phyloP scores from a whole-genome alignment of 1,140 invertebrate species.

The Ridgeia piscesae region DNA sequence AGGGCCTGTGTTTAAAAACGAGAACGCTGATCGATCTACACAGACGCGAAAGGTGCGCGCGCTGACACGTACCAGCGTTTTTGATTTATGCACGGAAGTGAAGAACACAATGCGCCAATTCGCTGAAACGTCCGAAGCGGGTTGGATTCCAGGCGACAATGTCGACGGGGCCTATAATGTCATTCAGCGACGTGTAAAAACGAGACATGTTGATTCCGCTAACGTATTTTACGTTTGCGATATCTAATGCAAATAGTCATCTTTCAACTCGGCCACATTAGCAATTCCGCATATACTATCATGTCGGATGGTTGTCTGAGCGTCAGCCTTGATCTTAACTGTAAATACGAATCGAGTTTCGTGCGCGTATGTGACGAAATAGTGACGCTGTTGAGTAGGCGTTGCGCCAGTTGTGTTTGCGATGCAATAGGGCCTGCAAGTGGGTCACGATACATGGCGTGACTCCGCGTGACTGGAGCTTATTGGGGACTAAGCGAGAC shows the following conservation, averaged over 20 bases:
- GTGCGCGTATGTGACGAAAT: background rate
- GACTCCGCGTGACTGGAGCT: too few species aligned
- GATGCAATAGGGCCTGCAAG: too few species aligned
- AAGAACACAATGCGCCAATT: background rate
- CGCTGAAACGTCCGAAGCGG: background rate
- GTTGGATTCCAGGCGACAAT: background rate
- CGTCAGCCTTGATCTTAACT: background rate
- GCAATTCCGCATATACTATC: background rate
- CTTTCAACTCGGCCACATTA: background rate
- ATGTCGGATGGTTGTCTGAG: background rate
- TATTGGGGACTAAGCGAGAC: too few species aligned
- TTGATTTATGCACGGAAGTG: background rate
- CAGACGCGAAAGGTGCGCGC: background rate
- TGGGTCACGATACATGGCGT: too few species aligned
- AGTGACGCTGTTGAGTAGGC: background rate
- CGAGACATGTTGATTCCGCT: background rate
- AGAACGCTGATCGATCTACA: background rate
- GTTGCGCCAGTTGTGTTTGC: background rate
- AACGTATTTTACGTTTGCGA: background rate
- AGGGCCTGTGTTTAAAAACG: background rate
- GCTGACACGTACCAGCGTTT: background rate
- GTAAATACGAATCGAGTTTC: background rate
- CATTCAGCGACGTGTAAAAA: background rate
- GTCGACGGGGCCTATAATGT: background rate
- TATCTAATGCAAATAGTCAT: background rate